phyloP scores from a whole-genome alignment of 2,113 vertebrate species.

The Anoplopoma fimbria region DNA sequence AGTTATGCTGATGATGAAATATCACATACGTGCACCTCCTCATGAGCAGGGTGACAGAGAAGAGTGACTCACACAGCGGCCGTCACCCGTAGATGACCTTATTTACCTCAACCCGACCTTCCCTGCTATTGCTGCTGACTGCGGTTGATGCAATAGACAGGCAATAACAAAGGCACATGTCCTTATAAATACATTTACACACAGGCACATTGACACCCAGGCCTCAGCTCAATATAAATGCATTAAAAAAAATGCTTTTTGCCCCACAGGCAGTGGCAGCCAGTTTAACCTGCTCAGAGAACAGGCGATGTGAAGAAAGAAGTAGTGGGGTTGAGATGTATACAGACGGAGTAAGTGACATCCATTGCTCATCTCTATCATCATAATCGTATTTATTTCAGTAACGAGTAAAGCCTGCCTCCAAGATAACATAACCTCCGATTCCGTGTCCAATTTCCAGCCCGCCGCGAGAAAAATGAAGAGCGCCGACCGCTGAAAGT shows the following conservation, averaged over 20 bases:
- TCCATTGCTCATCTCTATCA: constrained; percentile 20
- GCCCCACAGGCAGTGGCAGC: constrained; percentile 30
- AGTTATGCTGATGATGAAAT: neutral
- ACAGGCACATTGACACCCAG: constrained; percentile 17
- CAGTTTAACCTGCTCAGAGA: constrained; percentile 38
- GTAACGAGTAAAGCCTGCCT: constrained; percentile 17
- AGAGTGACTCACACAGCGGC: neutral
- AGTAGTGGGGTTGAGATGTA: constrained; percentile 34
- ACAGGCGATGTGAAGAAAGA: constrained; percentile 15
- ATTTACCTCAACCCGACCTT: constrained; percentile 43
- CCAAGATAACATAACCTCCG: constrained; percentile 15
- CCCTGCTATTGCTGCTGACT: constrained; percentile 15
- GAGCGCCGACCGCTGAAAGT: constrained; percentile 11
- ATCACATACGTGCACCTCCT: neutral
- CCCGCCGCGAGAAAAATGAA: constrained; percentile 28
- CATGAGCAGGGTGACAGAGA: neutral
- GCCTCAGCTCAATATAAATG: constrained; percentile 32
- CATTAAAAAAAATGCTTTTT: constrained; percentile 45
- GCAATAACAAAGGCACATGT: constrained; percentile 18
- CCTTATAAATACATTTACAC: constrained; percentile 20
- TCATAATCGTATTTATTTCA: constrained; percentile 28
- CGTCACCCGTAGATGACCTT: constrained; percentile 20
- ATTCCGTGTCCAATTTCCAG: constrained; percentile 43
- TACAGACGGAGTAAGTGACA: constrained; percentile 7
- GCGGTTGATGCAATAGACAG: constrained; percentile 27